Evolutionary conservation across 2,113 vertebrate genomes (phyloP), one percentile per base, ranked within the genome.

Genomic region (Corythornis cristatus): DNA sequence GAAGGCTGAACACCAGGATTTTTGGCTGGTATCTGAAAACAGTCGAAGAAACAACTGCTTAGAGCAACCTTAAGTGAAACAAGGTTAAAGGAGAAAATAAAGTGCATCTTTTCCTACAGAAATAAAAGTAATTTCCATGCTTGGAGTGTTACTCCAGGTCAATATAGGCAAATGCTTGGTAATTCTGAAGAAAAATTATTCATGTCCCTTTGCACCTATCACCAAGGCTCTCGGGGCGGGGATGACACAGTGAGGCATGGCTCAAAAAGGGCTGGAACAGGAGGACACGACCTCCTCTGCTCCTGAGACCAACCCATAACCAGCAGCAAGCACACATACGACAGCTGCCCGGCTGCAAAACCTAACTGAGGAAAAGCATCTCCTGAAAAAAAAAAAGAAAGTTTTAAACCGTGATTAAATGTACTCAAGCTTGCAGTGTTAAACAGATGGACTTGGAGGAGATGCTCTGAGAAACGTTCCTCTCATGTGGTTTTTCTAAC

Each of bases 401-500:
- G 0, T 8, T 65, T 92, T 91, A 65, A 73, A 75, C 31, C 58
- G 29, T 19, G 23, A 75, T 77, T 67, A 86, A 66, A 94, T 83
- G n/a, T 26, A 82, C 37, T 66, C 5, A 2, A 54, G 61, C 71
- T 56, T 54, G 62, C 73, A 86, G 54, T 89, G 80, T 86, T 37
- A 81, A 72, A 76, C 5, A 57, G 33, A 67, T 1, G 7, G 73
- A 68, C 67, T 83, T 4, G 0, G 70, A 93, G 76, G 21, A 70
- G 50, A 80, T 43, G 35, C 37, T 77, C 86, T 45, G 35, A 84
- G 54, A 81, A 88, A 65, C 1, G 1, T 29, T 83, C 51, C 54
- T 78, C 73, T 93, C 62, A 74, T 96, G 90, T 83, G 92, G 92
- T 90, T 92, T 94, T 61, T 89, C 67, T 82, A 88, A 88, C 3